These are phyloP conservation scores for Drosophila mojavensis DNA, from an alignment of 1,140 invertebrate species.

Conservation along the genomic window DNA sequence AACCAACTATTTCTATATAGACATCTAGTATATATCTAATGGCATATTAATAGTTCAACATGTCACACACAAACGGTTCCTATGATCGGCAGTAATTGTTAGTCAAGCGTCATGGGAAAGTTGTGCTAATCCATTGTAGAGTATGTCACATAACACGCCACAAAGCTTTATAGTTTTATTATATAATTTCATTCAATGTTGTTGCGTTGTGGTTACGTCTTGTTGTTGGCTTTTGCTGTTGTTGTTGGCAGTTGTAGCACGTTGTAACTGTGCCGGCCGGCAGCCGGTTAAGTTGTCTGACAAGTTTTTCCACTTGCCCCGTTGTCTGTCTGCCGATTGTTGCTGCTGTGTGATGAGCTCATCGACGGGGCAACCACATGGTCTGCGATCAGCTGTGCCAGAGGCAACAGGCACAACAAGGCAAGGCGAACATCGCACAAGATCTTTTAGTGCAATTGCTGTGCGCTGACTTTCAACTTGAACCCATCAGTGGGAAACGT, in stretches of 20 bases:
- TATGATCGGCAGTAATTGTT: not conserved
- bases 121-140: not conserved
- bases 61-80: not conserved
- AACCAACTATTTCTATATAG: too few species aligned
- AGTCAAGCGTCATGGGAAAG: not conserved
- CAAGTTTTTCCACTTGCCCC: constrained; percentile 71
- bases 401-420: not conserved
- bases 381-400: constrained; percentile 62
- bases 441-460: constrained; percentile 35
- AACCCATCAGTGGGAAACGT: constrained; percentile 25
- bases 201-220: constrained; percentile 20
- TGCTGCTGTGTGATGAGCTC: constrained; percentile 44
- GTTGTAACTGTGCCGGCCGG: constrained; percentile 71
- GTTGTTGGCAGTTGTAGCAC: constrained; percentile 44
- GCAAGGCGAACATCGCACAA: constrained; percentile 27
- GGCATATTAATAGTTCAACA: too few species aligned
- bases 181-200: constrained; percentile 72
- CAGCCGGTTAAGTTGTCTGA: constrained; percentile 70
- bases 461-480: constrained; percentile 47
- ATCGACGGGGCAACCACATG: constrained; percentile 39
- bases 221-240: constrained; percentile 2
- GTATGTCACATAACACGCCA: constrained; percentile 28
- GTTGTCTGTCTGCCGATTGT: not conserved
- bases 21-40: too few species aligned
- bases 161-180: constrained; percentile 31